These are phyloP conservation scores for Tachina fera DNA, from an alignment of 2,888 invertebrate genomes.

Conservation along the genomic window DNA sequence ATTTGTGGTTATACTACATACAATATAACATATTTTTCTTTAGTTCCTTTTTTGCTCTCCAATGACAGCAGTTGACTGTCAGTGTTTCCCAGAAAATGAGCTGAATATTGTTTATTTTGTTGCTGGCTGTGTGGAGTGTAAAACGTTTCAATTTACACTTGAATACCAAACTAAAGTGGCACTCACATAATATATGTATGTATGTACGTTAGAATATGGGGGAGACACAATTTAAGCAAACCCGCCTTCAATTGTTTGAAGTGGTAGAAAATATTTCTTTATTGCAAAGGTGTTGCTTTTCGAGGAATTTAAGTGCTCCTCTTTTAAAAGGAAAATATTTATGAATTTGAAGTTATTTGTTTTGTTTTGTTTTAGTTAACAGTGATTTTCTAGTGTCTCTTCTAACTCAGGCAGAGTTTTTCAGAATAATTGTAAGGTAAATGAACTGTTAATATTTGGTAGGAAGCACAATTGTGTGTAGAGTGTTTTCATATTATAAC, in stretches of 20 bases:
- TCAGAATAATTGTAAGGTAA: neutral
- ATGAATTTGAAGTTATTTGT: slow-evolving; percentile 22
- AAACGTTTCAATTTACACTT: slow-evolving; percentile 71
- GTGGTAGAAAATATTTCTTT: slow-evolving; percentile 45
- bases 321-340: slow-evolving; percentile 22
- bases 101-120: slow-evolving; percentile 53
- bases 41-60: neutral
- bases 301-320: neutral
- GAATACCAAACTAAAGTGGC: slow-evolving; percentile 69
- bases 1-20: neutral
- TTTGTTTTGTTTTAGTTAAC: neutral
- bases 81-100: slow-evolving; percentile 9
- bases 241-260: slow-evolving; percentile 42
- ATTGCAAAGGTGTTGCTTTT: slow-evolving; percentile 39
- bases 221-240: slow-evolving; percentile 23
- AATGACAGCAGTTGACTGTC: slow-evolving; percentile 1
- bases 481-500: neutral
- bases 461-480: neutral
- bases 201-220: slow-evolving; percentile 24
- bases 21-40: neutral
- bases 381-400: slow-evolving; percentile 1
- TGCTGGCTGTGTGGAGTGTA: slow-evolving; percentile 46
- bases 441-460: neutral
- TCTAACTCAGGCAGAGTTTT: neutral
- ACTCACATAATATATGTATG: slow-evolving; percentile 35